Conservation (phyloP, 2,113 vertebrate genomes). For the Burhinus oedicnemus region DNA sequence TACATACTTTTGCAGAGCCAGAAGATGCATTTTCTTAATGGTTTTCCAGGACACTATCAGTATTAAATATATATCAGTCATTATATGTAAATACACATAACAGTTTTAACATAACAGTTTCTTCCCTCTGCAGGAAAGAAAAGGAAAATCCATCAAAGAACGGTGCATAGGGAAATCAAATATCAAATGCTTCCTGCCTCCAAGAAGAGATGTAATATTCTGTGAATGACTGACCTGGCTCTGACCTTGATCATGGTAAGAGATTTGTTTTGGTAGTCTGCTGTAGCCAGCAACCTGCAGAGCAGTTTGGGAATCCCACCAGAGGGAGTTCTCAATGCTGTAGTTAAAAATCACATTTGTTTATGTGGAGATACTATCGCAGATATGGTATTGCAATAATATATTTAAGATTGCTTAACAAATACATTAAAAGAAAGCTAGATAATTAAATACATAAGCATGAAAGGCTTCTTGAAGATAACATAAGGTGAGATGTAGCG, state of each 20-base stretch:
- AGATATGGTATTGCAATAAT: conserved; percentile 63
- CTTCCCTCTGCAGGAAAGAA: conserved; percentile 55
- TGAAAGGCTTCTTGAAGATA: conserved; percentile 51
- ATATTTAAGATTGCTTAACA: conserved; percentile 50
- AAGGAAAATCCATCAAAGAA: conserved; percentile 78
- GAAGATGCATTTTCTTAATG: background rate
- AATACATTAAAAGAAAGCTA: conserved; percentile 42
- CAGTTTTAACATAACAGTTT: conserved; percentile 49
- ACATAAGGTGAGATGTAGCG: conserved; percentile 27
- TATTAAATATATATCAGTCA: conserved; percentile 30
- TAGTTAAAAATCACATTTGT: conserved; percentile 73
- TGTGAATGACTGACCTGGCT: conserved; percentile 79
- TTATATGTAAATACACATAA: conserved; percentile 29
- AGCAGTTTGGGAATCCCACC: conserved; percentile 85
- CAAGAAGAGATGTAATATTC: conserved; percentile 76
- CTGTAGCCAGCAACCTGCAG: conserved; percentile 85
- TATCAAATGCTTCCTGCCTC: conserved; percentile 75
- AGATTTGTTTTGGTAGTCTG: conserved; percentile 89
- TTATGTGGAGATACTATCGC: conserved; percentile 51
- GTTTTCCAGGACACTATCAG: conserved; percentile 12
- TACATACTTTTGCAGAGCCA: conserved; percentile 19
- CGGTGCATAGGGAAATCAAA: conserved; percentile 52
- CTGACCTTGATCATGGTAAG: conserved; percentile 85
- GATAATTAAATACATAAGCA: conserved; percentile 48
- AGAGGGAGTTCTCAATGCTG: conserved; percentile 77